Evolutionary conservation across 2,797 vertebrate genomes (phyloP), one percentile per base, ranked within the genome.

Genomic region (Mus minutoides): DNA sequence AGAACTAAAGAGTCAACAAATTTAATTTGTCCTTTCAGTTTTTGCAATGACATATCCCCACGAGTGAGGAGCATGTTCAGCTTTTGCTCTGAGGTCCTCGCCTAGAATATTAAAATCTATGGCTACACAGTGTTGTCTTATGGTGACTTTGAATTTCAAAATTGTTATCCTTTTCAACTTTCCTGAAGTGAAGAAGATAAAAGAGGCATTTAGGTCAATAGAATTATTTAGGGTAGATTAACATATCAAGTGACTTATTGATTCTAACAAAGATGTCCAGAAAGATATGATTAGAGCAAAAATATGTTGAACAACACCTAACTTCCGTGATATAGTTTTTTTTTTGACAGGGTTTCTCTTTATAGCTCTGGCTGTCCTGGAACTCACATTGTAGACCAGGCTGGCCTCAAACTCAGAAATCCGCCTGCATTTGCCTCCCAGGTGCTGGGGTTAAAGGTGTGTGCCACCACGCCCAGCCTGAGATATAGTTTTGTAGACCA

Each of bases 1-100:
- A 95, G 89, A 91, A 31, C 56, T 82, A 52, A 58, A 90, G 82
- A 96, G 54, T 54, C 71, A 94, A n/a, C 54, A 95, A 79, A 84
- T 26, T 69, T 91, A 77, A 75, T 78, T 90, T 67, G 73, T 86
- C 54, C 82, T 46, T 71, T 80, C 64, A 84, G 12, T 69, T 93
- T 93, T 96, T 49, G 22, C 67, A 37, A 95, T 75, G n/a, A 9
- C 69, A 43, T 5, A 49, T 79, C n/a, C 94, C 49, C 69, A 17
- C 78, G 89, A 95, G 79, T 34, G 31, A 80, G 75, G 12, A 94
- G 3, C 24, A 67, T 37, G 14, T 14, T 88, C 56, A 6, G 73
- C 13, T 86, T 93, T 37, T 1, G 64, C 16, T 79, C 26, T 3
- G 88, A 60, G 46, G 5, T 12, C 90, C 40, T n/a, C 4, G 1